Evolutionary conservation across 2,113 vertebrate species (phyloP).

Genomic region (Engystomops pustulosus): DNA sequence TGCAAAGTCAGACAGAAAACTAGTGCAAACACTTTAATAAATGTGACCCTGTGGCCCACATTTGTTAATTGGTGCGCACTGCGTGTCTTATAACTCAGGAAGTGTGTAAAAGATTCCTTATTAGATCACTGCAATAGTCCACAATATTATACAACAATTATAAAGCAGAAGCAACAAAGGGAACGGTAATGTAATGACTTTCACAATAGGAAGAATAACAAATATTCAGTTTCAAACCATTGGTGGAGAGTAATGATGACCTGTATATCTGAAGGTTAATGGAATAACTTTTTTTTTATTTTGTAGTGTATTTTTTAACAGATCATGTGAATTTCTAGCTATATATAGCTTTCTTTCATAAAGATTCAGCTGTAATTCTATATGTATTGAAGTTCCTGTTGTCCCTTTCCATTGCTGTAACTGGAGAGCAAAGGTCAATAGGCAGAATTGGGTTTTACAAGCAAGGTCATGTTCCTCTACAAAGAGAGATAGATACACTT

Average conservation of each 20-base stretch:
- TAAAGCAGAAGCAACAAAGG: background rate
- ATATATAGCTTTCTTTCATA: conserved; percentile 29
- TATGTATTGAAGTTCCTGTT: conserved; percentile 26
- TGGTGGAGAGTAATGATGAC: background rate
- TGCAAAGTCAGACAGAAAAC: too few species aligned
- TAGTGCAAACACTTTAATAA: too few species aligned
- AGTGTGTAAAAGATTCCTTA: too few species aligned
- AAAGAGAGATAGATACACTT: background rate
- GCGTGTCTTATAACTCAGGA: too few species aligned
- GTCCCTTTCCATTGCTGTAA: conserved; percentile 2
- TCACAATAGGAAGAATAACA: background rate
- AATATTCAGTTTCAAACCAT: background rate
- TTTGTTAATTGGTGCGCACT: too few species aligned
- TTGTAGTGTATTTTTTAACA: conserved; percentile 22
- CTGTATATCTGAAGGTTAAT: conserved; percentile 8
- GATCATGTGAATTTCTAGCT: conserved; percentile 22
- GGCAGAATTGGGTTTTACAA: conserved; percentile 19
- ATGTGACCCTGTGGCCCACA: too few species aligned
- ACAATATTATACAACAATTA: background rate
- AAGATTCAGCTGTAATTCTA: conserved; percentile 42
- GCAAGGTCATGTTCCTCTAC: conserved; percentile 15
- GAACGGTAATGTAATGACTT: background rate
- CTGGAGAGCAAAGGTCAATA: conserved; percentile 35
- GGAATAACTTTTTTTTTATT: background rate
- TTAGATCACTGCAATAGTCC: background rate